Base-by-base conservation (phyloP, 2,888 invertebrate species). In the Clusia tigrina region DNA sequence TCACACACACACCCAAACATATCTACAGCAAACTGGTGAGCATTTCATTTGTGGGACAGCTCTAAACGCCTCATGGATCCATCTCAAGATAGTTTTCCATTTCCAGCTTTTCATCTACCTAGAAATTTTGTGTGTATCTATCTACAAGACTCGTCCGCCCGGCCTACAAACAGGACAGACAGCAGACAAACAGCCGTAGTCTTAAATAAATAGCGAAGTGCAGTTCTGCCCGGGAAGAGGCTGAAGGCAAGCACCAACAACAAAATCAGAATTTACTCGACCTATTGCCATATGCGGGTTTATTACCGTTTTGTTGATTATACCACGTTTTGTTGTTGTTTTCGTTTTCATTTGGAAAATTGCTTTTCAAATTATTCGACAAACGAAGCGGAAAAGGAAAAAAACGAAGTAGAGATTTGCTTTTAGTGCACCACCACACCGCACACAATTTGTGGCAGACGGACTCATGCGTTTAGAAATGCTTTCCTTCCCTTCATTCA, bases 221-320 rank as follows among this genome's bases (percentile, higher is more conserved):
- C 12, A 9, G 32, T 12, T 12, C 12, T 32, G 32, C 32, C 74
- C 69, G 73, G 62, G 2, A 17, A 60, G 68, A 65, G 67, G 59
- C 69, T 69, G 71, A 67, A 65, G 64, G 69, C 67, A 59, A 2
- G 54, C 58, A 26, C 20, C 52, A 57, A 57, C 56, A 52, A 56
- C 52, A 61, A 20, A 54, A 54, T 54, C 32, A 3, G 32, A 32
- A 32, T 54, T 54, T 18, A 54, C 54, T 54, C 32, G 32, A 54
- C 26, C 17, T 32, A 18, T 17, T 32, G 54, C 12, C 32, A 32
- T 26, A 54, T 54, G 54, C 54, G 54, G 54, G 54, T 53, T 53
- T 15, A 42, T 3, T 42, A 42, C 5, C n/a, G 20, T 17, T 24
- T 17, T 48, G 15, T 51, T 2, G 32, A 22, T 51, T 24, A 15